phyloP scores from a whole-genome alignment of 2,888 invertebrate species.

The Syrista parreyssii region DNA sequence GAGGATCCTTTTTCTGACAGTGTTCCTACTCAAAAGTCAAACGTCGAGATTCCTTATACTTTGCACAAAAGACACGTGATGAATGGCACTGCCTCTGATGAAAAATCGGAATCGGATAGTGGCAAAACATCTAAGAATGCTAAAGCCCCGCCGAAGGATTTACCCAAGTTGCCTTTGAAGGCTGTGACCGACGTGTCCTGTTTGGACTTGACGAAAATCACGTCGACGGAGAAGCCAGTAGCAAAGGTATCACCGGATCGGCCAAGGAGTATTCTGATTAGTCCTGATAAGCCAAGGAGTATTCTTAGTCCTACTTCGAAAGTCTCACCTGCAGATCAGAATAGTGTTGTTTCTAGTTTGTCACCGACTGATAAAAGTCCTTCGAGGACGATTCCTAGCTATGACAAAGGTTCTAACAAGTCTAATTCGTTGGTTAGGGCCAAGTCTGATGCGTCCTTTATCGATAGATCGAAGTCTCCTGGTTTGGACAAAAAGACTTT shows the following conservation, averaged over 20 bases:
- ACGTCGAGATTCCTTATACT: slow-evolving; percentile 82
- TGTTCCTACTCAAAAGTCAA: slow-evolving; percentile 65
- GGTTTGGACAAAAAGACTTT: slow-evolving; percentile 54
- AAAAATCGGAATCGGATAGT: slow-evolving; percentile 59
- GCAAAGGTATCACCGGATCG: slow-evolving; percentile 64
- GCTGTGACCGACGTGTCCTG: slow-evolving; percentile 52
- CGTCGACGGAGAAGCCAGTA: slow-evolving; percentile 39
- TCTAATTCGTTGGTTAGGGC: slow-evolving; percentile 51
- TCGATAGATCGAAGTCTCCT: slow-evolving; percentile 44
- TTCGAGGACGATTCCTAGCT: slow-evolving; percentile 38
- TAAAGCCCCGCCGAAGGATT: slow-evolving; percentile 43
- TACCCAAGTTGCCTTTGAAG: slow-evolving; percentile 54
- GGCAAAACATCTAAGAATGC: slow-evolving; percentile 44
- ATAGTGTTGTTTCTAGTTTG: slow-evolving; percentile 34
- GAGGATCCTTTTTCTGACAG: slow-evolving; percentile 79
- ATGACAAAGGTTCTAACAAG: slow-evolving; percentile 40
- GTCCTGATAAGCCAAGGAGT: slow-evolving; percentile 51
- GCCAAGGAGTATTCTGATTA: slow-evolving; percentile 51
- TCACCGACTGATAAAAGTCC: slow-evolving; percentile 52
- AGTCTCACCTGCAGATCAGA: slow-evolving; percentile 53
- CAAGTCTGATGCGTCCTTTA: slow-evolving; percentile 34
- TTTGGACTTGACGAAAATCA: slow-evolving; percentile 54
- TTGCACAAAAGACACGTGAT: slow-evolving; percentile 86
- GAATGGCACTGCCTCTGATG: slow-evolving; percentile 79
- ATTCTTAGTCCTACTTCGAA: slow-evolving; percentile 51